Percentiles rank a stretch among this genome's conserved stretches.
phyloP scores from a whole-genome alignment of 2,888 invertebrate genomes.

The Papilio protenor region DNA sequence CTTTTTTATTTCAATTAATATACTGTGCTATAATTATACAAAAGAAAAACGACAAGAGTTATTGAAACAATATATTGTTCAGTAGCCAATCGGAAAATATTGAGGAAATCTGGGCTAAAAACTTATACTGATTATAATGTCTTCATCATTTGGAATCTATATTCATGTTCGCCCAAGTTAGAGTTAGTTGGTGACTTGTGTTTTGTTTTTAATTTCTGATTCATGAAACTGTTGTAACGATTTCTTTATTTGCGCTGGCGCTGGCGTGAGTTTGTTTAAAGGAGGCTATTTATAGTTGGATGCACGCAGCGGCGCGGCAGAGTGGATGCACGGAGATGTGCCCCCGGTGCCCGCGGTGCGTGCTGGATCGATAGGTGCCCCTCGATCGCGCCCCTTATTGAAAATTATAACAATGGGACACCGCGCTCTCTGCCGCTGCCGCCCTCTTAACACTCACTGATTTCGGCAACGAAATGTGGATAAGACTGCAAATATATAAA shows the following conservation, averaged over 20 bases:
- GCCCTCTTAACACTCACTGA: slow-evolving; percentile 84
- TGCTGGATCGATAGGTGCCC: slow-evolving; percentile 79
- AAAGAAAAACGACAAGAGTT: no score
- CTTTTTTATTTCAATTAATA: no score
- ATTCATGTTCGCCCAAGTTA: not conserved
- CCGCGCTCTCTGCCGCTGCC: slow-evolving; percentile 60
- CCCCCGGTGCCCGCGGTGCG: slow-evolving; percentile 51
- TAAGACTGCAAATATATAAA: slow-evolving; percentile 53
- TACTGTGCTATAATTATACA: no score
- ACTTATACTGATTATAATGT: not conserved
- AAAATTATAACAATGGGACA: slow-evolving; percentile 85
- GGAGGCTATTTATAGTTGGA: slow-evolving; percentile 76
- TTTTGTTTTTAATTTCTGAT: not conserved
- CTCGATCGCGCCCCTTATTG: slow-evolving; percentile 84
- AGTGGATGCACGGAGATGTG: slow-evolving; percentile 59
- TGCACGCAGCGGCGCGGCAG: slow-evolving; percentile 73
- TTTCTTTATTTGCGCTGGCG: slow-evolving; percentile 30
- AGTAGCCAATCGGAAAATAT: no score
- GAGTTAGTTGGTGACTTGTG: not conserved
- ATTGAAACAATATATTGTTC: no score
- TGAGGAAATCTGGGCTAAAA: no score
- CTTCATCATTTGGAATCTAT: not conserved
- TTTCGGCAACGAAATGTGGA: slow-evolving; percentile 77
- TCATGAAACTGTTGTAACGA: slow-evolving; percentile 3
- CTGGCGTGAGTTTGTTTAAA: slow-evolving; percentile 56